Percentiles rank a stretch among this genome's conserved stretches.
These are phyloP conservation scores for Acanthurus leucopareius DNA, from an alignment of 2,797 vertebrate genomes.

Conservation along the genomic window DNA sequence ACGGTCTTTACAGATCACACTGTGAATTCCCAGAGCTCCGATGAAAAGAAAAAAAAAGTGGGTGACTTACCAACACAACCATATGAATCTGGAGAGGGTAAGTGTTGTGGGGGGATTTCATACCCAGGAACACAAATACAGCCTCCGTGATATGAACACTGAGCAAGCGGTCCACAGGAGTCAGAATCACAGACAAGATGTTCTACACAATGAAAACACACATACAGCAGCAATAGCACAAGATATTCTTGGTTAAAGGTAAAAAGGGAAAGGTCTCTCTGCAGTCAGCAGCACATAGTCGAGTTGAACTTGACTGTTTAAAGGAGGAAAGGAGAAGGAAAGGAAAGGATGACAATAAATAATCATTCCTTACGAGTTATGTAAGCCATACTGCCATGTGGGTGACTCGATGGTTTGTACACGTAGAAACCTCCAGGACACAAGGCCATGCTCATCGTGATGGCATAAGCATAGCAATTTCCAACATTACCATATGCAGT, in stretches of 20 bases:
- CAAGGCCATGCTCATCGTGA: neutral
- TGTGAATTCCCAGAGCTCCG: no score
- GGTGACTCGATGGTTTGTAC: conserved; percentile 4
- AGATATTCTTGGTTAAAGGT: no score
- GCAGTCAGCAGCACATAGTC: no score
- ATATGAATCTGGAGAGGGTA: conserved; percentile 46
- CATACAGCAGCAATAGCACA: no score
- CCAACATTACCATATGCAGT: rapidly evolving
- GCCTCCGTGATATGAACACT: conserved; percentile 41
- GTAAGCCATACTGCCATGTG: rapidly evolving
- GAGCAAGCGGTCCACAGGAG: conserved; percentile 65
- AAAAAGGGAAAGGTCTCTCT: no score
- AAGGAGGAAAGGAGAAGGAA: no score
- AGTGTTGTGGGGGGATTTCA: neutral
- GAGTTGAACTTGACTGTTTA: no score
- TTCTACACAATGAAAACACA: conserved; percentile 42
- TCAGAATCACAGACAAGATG: conserved; percentile 41
- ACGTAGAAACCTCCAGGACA: conserved; percentile 69
- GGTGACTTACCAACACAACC: conserved; percentile 63
- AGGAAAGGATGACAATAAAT: no score
- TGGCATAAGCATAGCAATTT: rapidly evolving
- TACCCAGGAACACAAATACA: conserved; percentile 60
- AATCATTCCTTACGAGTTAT: conserved; percentile 48
- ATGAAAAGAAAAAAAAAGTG: no score
- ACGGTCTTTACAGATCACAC: no score